Evolutionary conservation across 2,113 vertebrate genomes (phyloP).

Genomic region (Numida meleagris): DNA sequence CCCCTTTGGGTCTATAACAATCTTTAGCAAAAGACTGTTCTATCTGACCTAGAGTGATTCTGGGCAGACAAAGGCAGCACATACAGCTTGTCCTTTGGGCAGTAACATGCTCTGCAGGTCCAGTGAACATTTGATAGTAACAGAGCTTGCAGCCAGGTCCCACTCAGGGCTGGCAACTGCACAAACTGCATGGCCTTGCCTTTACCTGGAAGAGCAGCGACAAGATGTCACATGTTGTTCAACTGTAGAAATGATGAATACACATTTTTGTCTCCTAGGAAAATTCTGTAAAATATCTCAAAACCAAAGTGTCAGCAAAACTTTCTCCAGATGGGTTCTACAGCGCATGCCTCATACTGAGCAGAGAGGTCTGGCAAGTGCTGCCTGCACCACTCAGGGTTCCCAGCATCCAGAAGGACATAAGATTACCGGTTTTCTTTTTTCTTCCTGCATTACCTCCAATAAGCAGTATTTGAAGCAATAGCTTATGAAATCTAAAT

Average conservation of each 20-base stretch:
- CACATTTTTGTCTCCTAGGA: background rate
- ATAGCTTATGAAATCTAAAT: background rate
- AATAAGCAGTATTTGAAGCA: background rate
- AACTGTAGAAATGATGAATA: background rate
- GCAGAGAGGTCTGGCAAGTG: background rate
- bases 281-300: background rate
- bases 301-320: background rate
- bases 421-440: background rate
- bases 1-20: background rate
- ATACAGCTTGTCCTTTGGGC: background rate
- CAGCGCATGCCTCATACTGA: background rate
- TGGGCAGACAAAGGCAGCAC: background rate
- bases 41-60: fast-evolving
- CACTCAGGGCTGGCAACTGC: fast-evolving
- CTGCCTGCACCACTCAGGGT: background rate
- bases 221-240: background rate
- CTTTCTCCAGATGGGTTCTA: background rate
- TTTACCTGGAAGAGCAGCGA: background rate
- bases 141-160: background rate
- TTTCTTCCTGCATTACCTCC: background rate
- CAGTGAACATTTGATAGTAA: background rate
- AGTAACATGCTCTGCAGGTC: background rate
- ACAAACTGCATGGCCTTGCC: background rate
- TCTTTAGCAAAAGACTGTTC: background rate
- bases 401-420: background rate